phyloP scores from a whole-genome alignment of 23 tunicate genomes.

The Ascidia mentula region DNA sequence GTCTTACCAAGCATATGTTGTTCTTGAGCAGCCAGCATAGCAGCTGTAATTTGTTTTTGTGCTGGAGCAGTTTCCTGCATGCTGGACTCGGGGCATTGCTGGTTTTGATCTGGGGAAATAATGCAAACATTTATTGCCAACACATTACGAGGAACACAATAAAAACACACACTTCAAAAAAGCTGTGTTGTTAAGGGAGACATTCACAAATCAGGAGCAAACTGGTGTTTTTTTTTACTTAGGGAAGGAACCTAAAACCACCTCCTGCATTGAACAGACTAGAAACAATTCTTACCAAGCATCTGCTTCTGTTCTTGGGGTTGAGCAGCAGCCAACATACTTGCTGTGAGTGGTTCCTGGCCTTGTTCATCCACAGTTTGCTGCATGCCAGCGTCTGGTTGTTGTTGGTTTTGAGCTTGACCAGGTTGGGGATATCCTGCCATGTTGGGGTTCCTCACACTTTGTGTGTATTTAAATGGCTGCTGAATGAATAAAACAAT shows the following conservation, averaged over 20 bases:
- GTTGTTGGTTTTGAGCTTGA: slow-evolving; percentile 48
- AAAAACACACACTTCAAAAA: no score
- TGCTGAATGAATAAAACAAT: no score
- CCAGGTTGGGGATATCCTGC: slow-evolving; percentile 46
- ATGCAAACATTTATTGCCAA: no score
- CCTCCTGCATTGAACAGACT: not conserved
- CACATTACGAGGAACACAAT: no score
- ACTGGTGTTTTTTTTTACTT: not conserved
- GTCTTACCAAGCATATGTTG: no score
- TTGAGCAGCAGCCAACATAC: slow-evolving; percentile 87
- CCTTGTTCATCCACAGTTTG: slow-evolving; percentile 82
- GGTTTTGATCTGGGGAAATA: no score
- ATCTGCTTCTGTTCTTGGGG: slow-evolving; percentile 98
- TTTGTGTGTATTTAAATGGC: slow-evolving; percentile 73
- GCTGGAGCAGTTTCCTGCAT: no score
- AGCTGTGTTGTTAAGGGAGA: no score
- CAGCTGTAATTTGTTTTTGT: no score
- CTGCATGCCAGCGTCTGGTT: slow-evolving; percentile 27
- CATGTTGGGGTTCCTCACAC: slow-evolving; percentile 89
- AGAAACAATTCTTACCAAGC: slow-evolving; percentile 52
- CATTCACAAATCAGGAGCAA: no score
- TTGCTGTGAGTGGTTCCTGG: slow-evolving; percentile 87
- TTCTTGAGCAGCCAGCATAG: no score
- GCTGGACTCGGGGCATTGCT: no score
- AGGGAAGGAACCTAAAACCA: not conserved